Conservation (phyloP, 2,888 invertebrate genomes). For the Nemapogon koenigi region DNA sequence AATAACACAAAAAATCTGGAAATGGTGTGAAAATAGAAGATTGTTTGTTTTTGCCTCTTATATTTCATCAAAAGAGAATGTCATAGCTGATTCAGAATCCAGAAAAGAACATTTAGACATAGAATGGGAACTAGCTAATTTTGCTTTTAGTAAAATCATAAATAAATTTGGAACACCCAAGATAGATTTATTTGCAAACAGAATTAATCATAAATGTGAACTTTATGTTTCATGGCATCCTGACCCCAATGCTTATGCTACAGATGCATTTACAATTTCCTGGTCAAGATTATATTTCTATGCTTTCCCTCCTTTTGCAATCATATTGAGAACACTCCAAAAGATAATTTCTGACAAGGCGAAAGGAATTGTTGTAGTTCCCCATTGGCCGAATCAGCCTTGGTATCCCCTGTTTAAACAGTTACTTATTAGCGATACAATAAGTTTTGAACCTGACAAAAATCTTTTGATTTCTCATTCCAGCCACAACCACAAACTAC, state of each 20-base stretch:
- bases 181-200: conserved; percentile 19
- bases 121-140: conserved; percentile 10
- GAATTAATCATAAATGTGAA: conserved; percentile 19
- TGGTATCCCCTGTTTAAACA: conserved; percentile 10
- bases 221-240: conserved; percentile 8
- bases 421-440: conserved; percentile 3
- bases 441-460: conserved; percentile 1
- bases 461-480: neutral
- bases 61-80: conserved; percentile 8
- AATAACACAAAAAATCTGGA: conserved; percentile 4
- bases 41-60: conserved; percentile 9
- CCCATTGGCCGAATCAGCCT: conserved; percentile 11
- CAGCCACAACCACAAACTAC: conserved; percentile 4
- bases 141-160: conserved; percentile 9
- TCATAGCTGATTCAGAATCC: conserved; percentile 8
- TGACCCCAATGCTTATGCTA: conserved; percentile 8
- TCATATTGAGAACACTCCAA: conserved; percentile 11
- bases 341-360: conserved; percentile 13
- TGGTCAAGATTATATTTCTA: conserved; percentile 11
- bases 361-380: conserved; percentile 11
- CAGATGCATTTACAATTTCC: conserved; percentile 11
- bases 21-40: conserved; percentile 9
- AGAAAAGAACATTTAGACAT: neutral
- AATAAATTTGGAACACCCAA: conserved; percentile 15
- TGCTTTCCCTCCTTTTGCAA: conserved; percentile 12